These are phyloP conservation scores for Perccottus glenii DNA, from an alignment of 2,113 vertebrate species.

Conservation along the genomic window DNA sequence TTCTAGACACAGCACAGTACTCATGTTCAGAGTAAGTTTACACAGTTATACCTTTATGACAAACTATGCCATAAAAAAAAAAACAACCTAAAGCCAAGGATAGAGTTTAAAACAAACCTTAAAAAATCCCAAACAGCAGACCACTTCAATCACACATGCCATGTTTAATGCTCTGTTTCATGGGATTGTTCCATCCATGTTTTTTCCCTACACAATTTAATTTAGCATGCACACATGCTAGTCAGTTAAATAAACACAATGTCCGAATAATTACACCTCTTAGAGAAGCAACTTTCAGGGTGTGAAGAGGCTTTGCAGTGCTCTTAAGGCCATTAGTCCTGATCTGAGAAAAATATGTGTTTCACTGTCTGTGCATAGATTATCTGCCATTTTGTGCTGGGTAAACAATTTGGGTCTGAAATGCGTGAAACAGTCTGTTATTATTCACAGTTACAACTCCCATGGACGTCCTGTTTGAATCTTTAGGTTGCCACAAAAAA, in stretches of 20 bases:
- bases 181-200: constrained; percentile 1
- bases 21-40: too few species aligned
- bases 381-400: constrained; percentile 19
- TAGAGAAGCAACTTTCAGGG: constrained; percentile 22
- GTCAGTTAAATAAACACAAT: constrained; percentile 27
- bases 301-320: constrained; percentile 17
- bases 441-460: background rate
- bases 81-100: too few species aligned
- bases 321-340: constrained; percentile 32
- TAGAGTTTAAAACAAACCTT: too few species aligned
- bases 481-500: too few species aligned
- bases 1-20: too few species aligned
- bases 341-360: constrained; percentile 1
- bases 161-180: constrained; percentile 20
- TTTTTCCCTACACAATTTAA: constrained; percentile 16
- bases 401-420: background rate
- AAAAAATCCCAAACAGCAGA: constrained; percentile 3
- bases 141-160: background rate
- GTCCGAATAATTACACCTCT: constrained; percentile 51
- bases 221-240: constrained; percentile 21
- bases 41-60: too few species aligned
- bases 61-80: too few species aligned
- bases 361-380: constrained; percentile 12
- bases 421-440: background rate
- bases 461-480: too few species aligned